Evolutionary conservation across 2,888 invertebrate genomes (phyloP).

Genomic region (Frankliniella intonsa): DNA sequence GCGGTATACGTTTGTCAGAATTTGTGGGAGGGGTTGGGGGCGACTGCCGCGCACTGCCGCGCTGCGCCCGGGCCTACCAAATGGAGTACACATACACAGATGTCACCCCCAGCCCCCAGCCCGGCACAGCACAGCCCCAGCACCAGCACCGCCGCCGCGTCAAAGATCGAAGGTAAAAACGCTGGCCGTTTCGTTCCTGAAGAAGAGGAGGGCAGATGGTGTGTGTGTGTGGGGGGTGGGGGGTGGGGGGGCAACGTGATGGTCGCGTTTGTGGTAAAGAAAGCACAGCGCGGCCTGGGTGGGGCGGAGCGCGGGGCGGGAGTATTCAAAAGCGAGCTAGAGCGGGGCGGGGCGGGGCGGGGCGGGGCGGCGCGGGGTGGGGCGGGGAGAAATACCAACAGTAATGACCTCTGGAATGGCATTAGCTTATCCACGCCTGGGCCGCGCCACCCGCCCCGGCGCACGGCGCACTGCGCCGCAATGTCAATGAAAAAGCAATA

Average conservation of each 20-base stretch:
- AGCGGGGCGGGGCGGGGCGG: not conserved
- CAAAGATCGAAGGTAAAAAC: too few species aligned
- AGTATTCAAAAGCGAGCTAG: too few species aligned
- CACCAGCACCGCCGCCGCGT: not conserved
- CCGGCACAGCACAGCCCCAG: not conserved
- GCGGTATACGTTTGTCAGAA: not conserved
- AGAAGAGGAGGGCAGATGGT: not conserved
- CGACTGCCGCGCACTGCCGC: not conserved
- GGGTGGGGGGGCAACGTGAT: too few species aligned
- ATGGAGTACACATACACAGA: constrained; percentile 16
- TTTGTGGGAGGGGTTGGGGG: not conserved
- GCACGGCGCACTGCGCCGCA: not conserved
- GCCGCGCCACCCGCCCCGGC: not conserved
- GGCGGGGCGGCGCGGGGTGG: not conserved
- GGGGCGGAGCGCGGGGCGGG: not conserved
- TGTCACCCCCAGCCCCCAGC: constrained; percentile 12
- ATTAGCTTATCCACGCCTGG: not conserved
- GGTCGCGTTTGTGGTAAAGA: not conserved
- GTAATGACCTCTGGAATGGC: not conserved
- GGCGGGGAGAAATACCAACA: not conserved
- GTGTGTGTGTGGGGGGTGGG: not conserved
- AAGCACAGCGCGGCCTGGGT: not conserved
- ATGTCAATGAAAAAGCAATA: constrained; percentile 4
- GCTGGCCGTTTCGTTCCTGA: not conserved
- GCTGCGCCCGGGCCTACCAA: not conserved